Base-by-base conservation (phyloP, 2,113 vertebrate species). In the Paedocypris sp. region DNA sequence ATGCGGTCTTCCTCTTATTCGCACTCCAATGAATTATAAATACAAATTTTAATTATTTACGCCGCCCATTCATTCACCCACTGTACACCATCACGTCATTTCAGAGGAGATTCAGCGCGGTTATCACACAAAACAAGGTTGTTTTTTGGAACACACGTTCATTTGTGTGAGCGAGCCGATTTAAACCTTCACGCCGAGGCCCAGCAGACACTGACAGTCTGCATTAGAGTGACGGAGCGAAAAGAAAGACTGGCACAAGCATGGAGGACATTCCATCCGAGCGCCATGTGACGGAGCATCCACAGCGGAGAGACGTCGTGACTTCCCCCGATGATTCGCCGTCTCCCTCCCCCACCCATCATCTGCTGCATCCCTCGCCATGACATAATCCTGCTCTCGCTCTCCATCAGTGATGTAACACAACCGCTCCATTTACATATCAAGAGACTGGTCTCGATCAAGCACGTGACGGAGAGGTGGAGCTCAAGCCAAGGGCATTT, bases 141-240 rank as follows among this genome's bases (percentile, higher is more conserved):
- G n/a, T n/a, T n/a, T n/a, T n/a, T n/a, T n/a, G n/a, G n/a, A n/a
- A n/a, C n/a, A n/a, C n/a, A n/a, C 6, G 33, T 26, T 26, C 11
- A 11, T 26, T 50, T 33, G 49, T 51, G 12, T 15, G 18, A 42
- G 19, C 29, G 46, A 69, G 68, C 76, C 73, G 56, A 76, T 76
- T 72, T 62, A 47, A 60, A 64, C 56, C 63, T 62, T 57, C 41
- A 60, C 54, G 62, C 66, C 39, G 23, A 78, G 73, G 61, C 72
- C 51, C 48, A 41, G 72, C 71, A 56, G 53, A 71, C 62, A 26
- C 64, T 79, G 82, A 29, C 81, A 76, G 63, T 70, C 60, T 46
- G 68, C 64, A 76, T 81, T 72, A 81, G 78, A 58, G 69, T 74
- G 77, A 82, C 75, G 77, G 70, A 70, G 77, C 59, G 41, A 66